Base-by-base conservation (phyloP, 2,888 invertebrate genomes). In the Habrosyne pyritoides region DNA sequence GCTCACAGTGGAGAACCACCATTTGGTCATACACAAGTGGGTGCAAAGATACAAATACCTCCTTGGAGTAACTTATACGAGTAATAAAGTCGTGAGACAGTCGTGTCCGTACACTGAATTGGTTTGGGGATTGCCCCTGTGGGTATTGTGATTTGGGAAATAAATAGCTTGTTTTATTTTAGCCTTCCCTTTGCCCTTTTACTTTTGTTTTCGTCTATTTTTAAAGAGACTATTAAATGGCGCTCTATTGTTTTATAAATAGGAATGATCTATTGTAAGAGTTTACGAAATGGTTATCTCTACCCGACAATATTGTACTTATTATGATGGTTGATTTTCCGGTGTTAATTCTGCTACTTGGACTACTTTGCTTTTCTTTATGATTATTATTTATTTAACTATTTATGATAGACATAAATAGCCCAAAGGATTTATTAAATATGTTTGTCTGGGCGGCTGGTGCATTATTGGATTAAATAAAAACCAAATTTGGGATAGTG, bases 21-120 rank as follows among this genome's bases (percentile, higher is more conserved):
- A 33, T 51, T 12, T 21, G 33, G 10, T 10, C 5, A 14, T 24
- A 49, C 33, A 4, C 33, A 28, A 14, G 28, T 48, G 18, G 28
- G 26, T 33, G n/a, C 51, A 33, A 33, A 33, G 59, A 61, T 64
- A 67, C 60, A 65, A 53, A 59, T 61, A 59, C 63, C 59, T 59
- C 56, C 59, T 53, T 42, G 57, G 54, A 26, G 63, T 61, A 68
- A 69, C 71, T 56, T 71, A 73, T 75, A 61, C 59, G 56, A 54
- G 70, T 70, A 70, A 75, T 78, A 75, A 77, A 75, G 67, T 65
- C 63, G 55, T 56, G 59, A 63, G 71, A 75, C 72, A 67, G 60
- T 64, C 56, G 66, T 60, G 69, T 67, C 62, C 65, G 59, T 57
- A 65, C 54, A n/a, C 47, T 57, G 68, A 61, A 73, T 75, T 71